Evolutionary conservation across 2,113 vertebrate species (phyloP), one percentile per base, ranked within the genome.

Genomic region (Baryphthengus martii): DNA sequence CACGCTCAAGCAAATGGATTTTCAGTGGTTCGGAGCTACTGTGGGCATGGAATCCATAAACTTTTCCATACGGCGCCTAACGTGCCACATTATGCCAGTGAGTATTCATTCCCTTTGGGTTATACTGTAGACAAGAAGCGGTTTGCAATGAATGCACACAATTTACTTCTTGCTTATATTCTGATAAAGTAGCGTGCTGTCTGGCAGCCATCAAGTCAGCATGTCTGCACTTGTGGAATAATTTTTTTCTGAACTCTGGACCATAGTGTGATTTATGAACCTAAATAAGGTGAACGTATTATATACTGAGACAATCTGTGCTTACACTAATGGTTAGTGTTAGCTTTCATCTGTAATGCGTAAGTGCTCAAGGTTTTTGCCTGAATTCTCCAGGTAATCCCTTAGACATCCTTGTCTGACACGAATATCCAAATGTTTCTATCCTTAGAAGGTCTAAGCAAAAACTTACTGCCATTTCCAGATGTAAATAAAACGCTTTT

Each of bases 51-150:
- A 84, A 99, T 99, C 95, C 99, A 99, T 96, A 99, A 98, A 91
- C 99, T 99, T 78, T 99, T 99, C 96, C 99, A 99, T 97, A 99
- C 99, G 0, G 99, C 99, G 56, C 99, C 99, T 79, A 99, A 99
- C 2, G 99, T 99, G 85, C 99, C 99, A 61, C 99, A 99, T 90
- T 99, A 99, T 92, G 98, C 99, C 96, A 99, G 99, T 99, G 96
- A 98, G 99, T 98, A 97, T 93, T 84, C 6, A 40, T 87, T 89
- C 52, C 2, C 28, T 56, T 59, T 25, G 67, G 44, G 21, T 35
- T 81, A 28, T 59, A 40, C 83, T 40, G 8, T 33, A 53, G 50
- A 31, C 25, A 47, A 29, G 40, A 52, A 56, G 17, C 63, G 52
- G 45, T 75, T 80, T 85, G 63, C 18, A 47, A 7, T 42, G 39